Evolutionary conservation across 2,888 invertebrate genomes (phyloP).

Genomic region (Octonoba sinensis): DNA sequence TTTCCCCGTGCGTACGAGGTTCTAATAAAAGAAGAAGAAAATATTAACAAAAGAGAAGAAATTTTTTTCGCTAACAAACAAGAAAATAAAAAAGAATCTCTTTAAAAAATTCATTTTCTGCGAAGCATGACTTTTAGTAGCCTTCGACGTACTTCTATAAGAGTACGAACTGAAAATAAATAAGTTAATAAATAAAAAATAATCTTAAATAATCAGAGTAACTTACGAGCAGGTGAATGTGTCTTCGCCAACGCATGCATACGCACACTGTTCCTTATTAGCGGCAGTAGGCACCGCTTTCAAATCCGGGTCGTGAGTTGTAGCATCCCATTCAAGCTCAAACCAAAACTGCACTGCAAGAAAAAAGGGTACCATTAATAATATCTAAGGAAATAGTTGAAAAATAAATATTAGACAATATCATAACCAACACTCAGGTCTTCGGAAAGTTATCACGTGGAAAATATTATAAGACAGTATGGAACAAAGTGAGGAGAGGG

Average conservation of each 20-base stretch:
- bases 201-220: too few relatives aligned
- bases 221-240: constrained; percentile 36
- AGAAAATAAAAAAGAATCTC: background rate
- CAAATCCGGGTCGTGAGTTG: background rate
- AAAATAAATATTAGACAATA: too few relatives aligned
- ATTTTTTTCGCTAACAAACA: background rate
- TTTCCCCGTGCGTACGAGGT: too few relatives aligned
- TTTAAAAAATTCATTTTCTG: background rate
- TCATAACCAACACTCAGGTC: too few relatives aligned
- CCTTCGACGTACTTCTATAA: too few relatives aligned
- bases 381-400: too few relatives aligned
- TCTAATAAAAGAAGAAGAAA: too few relatives aligned
- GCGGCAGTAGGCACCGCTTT: constrained; percentile 4
- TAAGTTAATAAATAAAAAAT: too few relatives aligned
- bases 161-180: too few relatives aligned
- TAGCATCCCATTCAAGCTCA: constrained; percentile 4
- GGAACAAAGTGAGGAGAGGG: too few relatives aligned
- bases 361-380: background rate
- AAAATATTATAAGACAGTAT: too few relatives aligned
- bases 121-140: background rate
- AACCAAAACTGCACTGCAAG: constrained; percentile 41
- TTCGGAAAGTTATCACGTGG: too few relatives aligned
- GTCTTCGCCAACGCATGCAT: constrained; percentile 34
- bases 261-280: constrained; percentile 34
- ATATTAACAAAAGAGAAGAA: background rate